Conservation (phyloP, 1,140 invertebrate species). For the Apolygus lucorum region DNA sequence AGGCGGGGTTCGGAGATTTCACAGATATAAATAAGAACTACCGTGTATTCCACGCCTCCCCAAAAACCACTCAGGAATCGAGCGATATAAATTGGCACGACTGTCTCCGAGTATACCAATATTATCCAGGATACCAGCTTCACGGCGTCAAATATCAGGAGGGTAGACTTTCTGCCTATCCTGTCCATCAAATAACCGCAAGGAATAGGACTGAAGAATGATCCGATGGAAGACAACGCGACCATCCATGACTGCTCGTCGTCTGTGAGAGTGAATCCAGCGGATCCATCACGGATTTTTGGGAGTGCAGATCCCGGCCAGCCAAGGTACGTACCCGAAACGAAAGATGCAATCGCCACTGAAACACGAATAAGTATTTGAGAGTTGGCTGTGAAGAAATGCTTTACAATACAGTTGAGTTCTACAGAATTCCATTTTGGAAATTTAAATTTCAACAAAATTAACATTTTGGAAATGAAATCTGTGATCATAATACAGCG, state of each 20-base stretch:
- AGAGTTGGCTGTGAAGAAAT: background rate
- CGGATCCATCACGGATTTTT: slow-evolving; percentile 14
- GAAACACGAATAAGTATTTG: background rate
- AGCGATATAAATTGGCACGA: slow-evolving; percentile 24
- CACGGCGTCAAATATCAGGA: slow-evolving; percentile 55
- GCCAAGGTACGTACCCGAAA: background rate
- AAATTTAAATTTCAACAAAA: background rate
- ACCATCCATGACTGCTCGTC: slow-evolving; percentile 26
- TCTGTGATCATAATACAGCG: too few relatives aligned
- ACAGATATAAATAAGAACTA: slow-evolving; percentile 53
- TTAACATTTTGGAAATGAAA: background rate
- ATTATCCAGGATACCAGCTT: slow-evolving; percentile 44
- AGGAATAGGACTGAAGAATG: slow-evolving; percentile 33
- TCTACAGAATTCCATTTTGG: background rate
- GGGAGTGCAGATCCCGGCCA: slow-evolving; percentile 25
- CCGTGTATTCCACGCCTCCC: slow-evolving; percentile 62
- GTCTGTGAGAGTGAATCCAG: slow-evolving; percentile 14
- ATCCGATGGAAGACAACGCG: slow-evolving; percentile 27
- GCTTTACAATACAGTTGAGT: background rate
- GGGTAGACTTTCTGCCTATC: slow-evolving; percentile 58
- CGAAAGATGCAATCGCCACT: background rate
- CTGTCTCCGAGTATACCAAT: slow-evolving; percentile 37
- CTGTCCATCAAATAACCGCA: slow-evolving; percentile 51
- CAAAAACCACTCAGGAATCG: slow-evolving; percentile 47
- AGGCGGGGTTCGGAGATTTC: slow-evolving; percentile 42